phyloP scores from a whole-genome alignment of 2,888 invertebrate genomes.

The Melipona bicolor region DNA sequence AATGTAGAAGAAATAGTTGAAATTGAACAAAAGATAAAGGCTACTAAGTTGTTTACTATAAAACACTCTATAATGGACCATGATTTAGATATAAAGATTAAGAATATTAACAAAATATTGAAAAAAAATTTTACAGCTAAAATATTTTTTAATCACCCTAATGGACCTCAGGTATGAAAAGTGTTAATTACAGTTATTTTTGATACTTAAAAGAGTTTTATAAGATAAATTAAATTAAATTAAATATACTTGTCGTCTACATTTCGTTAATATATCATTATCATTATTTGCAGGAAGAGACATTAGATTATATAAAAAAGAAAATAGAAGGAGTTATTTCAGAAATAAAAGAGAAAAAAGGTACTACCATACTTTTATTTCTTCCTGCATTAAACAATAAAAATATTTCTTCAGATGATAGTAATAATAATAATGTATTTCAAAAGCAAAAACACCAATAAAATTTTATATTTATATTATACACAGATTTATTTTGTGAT shows the following conservation, averaged over 20 bases:
- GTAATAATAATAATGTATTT: background rate
- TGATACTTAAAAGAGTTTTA: background rate
- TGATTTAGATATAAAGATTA: constrained; percentile 81
- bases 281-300: constrained; percentile 6
- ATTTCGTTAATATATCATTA: too few relatives aligned
- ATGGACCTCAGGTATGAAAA: constrained; percentile 25
- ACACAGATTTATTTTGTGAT: background rate
- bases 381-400: background rate
- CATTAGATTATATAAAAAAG: background rate
- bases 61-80: constrained; percentile 79
- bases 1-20: background rate
- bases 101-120: constrained; percentile 78
- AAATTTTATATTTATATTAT: background rate
- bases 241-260: too few relatives aligned
- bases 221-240: background rate
- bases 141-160: constrained; percentile 71
- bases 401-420: background rate
- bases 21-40: constrained; percentile 53
- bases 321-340: background rate
- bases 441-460: background rate
- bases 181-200: background rate
- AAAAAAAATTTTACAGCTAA: constrained; percentile 78
- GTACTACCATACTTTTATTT: background rate
- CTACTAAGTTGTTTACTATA: constrained; percentile 77
- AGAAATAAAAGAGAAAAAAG: too few relatives aligned